Conservation (phyloP, 2,113 vertebrate genomes). For the Pterocles gutturalis region DNA sequence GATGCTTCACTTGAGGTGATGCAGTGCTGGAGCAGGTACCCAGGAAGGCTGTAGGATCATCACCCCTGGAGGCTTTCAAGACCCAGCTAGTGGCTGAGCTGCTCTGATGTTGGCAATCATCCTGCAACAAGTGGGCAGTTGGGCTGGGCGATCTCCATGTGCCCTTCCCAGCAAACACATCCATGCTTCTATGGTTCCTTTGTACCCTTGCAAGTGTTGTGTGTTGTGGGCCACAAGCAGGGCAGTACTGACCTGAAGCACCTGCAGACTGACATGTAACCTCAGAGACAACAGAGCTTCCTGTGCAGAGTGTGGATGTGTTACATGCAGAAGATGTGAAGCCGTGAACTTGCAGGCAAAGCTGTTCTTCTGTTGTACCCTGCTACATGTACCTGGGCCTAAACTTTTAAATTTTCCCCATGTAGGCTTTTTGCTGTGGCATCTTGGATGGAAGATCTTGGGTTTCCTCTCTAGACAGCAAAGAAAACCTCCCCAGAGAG, state of each 20-base stretch:
- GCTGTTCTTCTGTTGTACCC: not conserved
- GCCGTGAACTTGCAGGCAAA: not conserved
- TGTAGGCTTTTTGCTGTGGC: not conserved
- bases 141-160: not conserved
- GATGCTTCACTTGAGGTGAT: not conserved
- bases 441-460: not conserved
- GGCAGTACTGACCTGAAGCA: not conserved
- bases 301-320: not conserved
- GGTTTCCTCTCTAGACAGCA: not conserved
- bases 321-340: not conserved
- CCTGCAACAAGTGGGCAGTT: not conserved
- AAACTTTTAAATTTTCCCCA: not conserved
- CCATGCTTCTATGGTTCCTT: not conserved
- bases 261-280: not conserved
- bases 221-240: accelerated
- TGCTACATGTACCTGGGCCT: accelerated
- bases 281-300: accelerated
- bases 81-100: not conserved
- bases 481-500: not conserved
- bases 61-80: not conserved
- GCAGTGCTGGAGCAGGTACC: not conserved
- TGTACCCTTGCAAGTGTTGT: not conserved
- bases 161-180: not conserved
- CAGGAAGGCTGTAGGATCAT: not conserved
- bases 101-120: not conserved